phyloP scores from a whole-genome alignment of 2,888 invertebrate species.

The Monoplex corrugatus region DNA sequence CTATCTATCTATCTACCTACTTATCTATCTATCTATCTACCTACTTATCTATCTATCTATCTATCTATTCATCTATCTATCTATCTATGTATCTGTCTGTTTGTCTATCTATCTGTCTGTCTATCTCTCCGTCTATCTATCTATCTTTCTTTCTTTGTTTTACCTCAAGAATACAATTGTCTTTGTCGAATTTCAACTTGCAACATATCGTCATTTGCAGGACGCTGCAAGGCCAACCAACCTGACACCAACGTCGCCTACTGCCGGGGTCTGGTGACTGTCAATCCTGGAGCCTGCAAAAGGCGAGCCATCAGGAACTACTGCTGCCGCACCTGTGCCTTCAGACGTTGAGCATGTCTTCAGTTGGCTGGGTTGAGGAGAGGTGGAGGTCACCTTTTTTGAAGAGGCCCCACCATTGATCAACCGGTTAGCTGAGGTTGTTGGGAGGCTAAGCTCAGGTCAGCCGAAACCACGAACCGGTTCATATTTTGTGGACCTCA shows the following conservation, averaged over 20 bases:
- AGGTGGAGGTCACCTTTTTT: not conserved
- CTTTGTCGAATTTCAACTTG: too few species aligned
- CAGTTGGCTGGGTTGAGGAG: not conserved
- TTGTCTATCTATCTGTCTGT: not conserved
- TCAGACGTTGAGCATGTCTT: slow-evolving; percentile 5
- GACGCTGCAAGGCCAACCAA: slow-evolving; percentile 55
- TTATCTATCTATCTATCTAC: too few species aligned
- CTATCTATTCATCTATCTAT: too few species aligned
- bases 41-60: too few species aligned
- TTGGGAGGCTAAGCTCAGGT: too few species aligned
- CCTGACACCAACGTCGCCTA: slow-evolving; percentile 59
- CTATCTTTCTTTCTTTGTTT: not conserved
- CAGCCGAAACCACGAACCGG: not conserved
- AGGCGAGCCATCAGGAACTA: slow-evolving; percentile 56
- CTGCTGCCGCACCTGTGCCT: slow-evolving; percentile 60
- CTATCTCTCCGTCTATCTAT: not conserved
- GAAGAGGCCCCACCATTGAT: not conserved
- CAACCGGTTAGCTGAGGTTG: too few species aligned
- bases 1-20: too few species aligned
- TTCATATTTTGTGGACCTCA: not conserved
- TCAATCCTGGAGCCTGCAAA: slow-evolving; percentile 60
- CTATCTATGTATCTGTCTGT: too few species aligned
- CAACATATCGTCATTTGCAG: slow-evolving; percentile 37
- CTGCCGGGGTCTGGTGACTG: slow-evolving; percentile 56
- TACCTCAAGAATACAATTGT: too few species aligned